A percentile compares a stretch with the other conserved stretches of the same genome.
Evolutionary conservation across 1,140 invertebrate genomes (phyloP).

Genomic region (Habropoda laboriosa): DNA sequence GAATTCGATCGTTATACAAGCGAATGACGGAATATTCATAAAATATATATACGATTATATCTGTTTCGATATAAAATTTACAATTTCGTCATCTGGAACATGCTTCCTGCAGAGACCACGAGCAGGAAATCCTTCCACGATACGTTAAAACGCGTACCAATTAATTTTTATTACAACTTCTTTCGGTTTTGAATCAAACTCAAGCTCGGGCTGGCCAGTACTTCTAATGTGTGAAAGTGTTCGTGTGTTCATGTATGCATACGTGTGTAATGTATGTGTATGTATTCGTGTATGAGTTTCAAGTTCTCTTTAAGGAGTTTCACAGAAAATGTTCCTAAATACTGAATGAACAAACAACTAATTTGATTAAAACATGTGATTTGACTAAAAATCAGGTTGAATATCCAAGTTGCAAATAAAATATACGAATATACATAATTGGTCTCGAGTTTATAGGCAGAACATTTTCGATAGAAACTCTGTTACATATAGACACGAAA

Average conservation of each 20-base stretch:
- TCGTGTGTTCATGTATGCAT: slow-evolving; percentile 15
- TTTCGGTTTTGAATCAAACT: slow-evolving; percentile 78
- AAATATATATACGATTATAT: slow-evolving; percentile 60
- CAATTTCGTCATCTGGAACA: slow-evolving; percentile 49
- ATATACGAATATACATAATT: neutral
- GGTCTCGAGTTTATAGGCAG: slow-evolving; percentile 10
- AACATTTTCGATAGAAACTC: slow-evolving; percentile 63
- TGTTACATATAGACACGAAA: slow-evolving; percentile 47
- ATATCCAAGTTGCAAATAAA: neutral
- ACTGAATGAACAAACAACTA: neutral
- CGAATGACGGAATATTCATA: slow-evolving; percentile 76
- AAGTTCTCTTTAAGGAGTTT: slow-evolving; percentile 52
- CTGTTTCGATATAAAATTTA: slow-evolving; percentile 66
- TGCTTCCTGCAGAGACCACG: neutral
- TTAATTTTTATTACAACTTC: slow-evolving; percentile 64
- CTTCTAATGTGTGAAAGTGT: slow-evolving; percentile 48
- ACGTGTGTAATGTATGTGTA: neutral
- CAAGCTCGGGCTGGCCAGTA: slow-evolving; percentile 69
- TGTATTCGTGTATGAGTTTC: slow-evolving; percentile 18
- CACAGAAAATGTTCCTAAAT: slow-evolving; percentile 60
- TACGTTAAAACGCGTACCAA: slow-evolving; percentile 47
- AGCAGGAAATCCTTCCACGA: slow-evolving; percentile 31
- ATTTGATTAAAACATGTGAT: neutral
- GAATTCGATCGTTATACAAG: slow-evolving; percentile 41
- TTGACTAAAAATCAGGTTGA: neutral